Evolutionary conservation across 2,888 invertebrate species (phyloP).

Genomic region (Ichneumoninae sp.): DNA sequence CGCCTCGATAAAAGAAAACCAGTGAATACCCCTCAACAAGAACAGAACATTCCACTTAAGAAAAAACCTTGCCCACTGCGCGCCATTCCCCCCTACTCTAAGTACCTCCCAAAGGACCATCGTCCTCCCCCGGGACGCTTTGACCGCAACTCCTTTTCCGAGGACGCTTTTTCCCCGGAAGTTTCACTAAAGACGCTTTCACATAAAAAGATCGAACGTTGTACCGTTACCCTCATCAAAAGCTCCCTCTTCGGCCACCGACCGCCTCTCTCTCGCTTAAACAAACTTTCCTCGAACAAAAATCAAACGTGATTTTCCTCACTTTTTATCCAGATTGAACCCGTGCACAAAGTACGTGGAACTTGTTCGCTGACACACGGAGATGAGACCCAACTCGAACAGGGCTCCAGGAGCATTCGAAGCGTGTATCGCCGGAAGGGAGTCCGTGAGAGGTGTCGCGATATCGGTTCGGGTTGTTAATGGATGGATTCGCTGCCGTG

Average conservation of each 20-base stretch:
- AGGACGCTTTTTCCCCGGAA: neutral
- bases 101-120: neutral
- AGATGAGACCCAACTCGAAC: neutral
- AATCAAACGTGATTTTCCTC: constrained; percentile 1
- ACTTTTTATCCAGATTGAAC: neutral
- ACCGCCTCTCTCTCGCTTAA: neutral
- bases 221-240: neutral
- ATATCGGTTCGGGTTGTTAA: constrained; percentile 21
- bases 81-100: neutral
- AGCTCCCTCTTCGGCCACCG: neutral
- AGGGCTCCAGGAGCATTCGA: neutral
- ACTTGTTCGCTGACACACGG: neutral
- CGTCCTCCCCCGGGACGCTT: neutral
- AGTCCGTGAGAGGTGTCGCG: neutral
- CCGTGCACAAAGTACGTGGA: neutral
- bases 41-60: neutral
- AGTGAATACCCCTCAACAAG: neutral
- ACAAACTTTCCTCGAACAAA: neutral
- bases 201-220: neutral
- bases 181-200: neutral
- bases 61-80: neutral
- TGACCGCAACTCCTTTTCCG: neutral
- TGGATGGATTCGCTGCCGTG: constrained; percentile 31
- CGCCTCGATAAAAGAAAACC: neutral
- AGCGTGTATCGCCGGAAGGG: neutral